phyloP scores from a whole-genome alignment of 2,113 vertebrate species.

The Erpornis zantholeuca region DNA sequence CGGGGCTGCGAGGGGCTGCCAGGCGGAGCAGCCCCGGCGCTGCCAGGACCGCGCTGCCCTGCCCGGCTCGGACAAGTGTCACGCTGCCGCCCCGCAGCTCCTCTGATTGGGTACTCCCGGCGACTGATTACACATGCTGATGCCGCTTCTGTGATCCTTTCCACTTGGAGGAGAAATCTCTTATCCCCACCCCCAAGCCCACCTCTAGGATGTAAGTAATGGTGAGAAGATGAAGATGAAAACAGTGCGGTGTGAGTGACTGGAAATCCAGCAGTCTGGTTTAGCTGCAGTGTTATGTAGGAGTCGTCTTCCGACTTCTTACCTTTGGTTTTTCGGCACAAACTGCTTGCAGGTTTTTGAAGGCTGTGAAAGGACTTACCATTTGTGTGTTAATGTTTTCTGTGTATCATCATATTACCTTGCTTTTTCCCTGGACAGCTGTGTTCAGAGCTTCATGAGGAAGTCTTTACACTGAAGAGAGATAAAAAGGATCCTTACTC shows the following conservation, averaged over 20 bases:
- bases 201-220: conserved; percentile 52
- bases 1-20: neutral
- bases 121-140: conserved; percentile 75
- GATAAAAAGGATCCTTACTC: conserved; percentile 57
- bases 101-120: conserved; percentile 77
- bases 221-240: conserved; percentile 43
- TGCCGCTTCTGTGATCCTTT: conserved; percentile 62
- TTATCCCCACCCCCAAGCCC: conserved; percentile 11
- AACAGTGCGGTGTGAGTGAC: conserved; percentile 50
- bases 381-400: neutral
- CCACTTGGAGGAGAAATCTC: conserved; percentile 57
- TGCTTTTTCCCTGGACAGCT: conserved; percentile 34
- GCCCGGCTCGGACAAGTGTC: conserved; percentile 60
- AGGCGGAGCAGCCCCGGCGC: neutral
- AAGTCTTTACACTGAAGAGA: conserved; percentile 55
- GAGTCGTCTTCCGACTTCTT: conserved; percentile 64
- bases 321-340: conserved; percentile 40
- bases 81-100: conserved; percentile 53
- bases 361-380: conserved; percentile 40
- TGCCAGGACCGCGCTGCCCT: conserved; percentile 9
- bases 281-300: conserved; percentile 51
- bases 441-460: conserved; percentile 51
- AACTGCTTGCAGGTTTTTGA: conserved; percentile 62
- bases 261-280: conserved; percentile 40
- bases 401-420: conserved; percentile 23